Base-by-base conservation (phyloP, 2,113 vertebrate species). In the Nyctereutes procyonoides region DNA sequence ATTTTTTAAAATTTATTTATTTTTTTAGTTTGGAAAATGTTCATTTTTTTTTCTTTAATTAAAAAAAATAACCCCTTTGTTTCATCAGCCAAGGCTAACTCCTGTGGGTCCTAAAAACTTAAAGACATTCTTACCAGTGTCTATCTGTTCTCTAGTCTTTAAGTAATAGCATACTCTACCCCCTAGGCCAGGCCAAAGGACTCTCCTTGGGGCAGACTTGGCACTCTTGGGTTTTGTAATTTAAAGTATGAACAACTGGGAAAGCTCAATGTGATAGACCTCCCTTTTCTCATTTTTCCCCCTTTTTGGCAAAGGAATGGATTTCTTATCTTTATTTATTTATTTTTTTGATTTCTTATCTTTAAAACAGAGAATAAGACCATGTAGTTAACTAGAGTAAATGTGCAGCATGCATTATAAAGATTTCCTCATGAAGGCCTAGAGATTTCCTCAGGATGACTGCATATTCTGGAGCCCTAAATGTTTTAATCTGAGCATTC, bases 41-140 rank as follows among this genome's bases (percentile, higher is more conserved):
- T 91, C 71, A 8, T 35, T 84, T 93, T 80, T 93, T 80, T 67
- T 63, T 62, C 26, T 81, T 93, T 87, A 86, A 30, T 71, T 96
- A 38, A 0, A 51, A 55, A 80, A 95, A 69, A 16, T 5, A 24
- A 35, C 2, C 32, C 2, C 26, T 32, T 81, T 82, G 14, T 90
- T 90, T 96, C 63, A 88, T 88, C 43, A 53, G 10, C 1, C 60
- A 94, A 89, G 48, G 4, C 53, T 9, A 79, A 87, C 1, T 17
- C 16, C 13, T 55, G 1, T 88, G 14, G 26, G 7, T 81, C 80
- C 65, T 85, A 71, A 55, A 90, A 89, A 24, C 48, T 82, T 80
- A 69, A 76, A 95, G 30, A 65, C 2, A 76, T 91, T 95, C n/a
- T 73, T 20, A 88, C 11, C 32, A n/a, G 2, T 83, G 4, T 79